These are phyloP conservation scores for Antedon mediterranea DNA, from an alignment of 53 echinoderm and acorn worm genomes.

Conservation along the genomic window DNA sequence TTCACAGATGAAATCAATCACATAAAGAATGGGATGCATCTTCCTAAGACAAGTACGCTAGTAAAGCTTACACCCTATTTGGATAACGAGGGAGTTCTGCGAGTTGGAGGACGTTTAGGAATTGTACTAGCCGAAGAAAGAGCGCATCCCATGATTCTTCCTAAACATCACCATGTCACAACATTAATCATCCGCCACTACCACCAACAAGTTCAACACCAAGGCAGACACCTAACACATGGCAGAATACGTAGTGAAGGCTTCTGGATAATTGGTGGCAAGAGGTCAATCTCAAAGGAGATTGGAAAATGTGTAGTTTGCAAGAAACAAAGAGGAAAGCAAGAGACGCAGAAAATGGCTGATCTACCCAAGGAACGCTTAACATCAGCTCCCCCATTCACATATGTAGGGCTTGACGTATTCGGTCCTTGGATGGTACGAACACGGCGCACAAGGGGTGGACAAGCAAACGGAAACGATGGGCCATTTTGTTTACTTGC, in stretches of 20 bases:
- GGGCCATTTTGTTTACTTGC: background rate
- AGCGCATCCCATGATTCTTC: slow-evolving; percentile 14
- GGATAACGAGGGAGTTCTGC: background rate
- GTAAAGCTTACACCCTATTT: background rate
- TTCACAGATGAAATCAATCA: background rate
- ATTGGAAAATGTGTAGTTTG: background rate
- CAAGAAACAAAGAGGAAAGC: background rate
- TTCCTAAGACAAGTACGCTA: background rate
- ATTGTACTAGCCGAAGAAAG: too few species aligned
- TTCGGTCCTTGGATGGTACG: background rate
- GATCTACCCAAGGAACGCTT: slow-evolving; percentile 15
- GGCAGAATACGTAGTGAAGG: slow-evolving; percentile 21
- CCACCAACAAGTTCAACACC: slow-evolving; percentile 22
- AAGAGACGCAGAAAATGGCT: too few species aligned
- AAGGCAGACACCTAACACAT: too few species aligned
- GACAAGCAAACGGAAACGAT: background rate
- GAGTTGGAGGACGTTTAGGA: slow-evolving; percentile 1
- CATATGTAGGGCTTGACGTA: background rate
- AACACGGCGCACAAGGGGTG: background rate
- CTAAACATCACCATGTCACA: slow-evolving; percentile 32
- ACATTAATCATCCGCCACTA: too few species aligned
- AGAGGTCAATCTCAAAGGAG: slow-evolving; percentile 7
- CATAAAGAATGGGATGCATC: background rate
- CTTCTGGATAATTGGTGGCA: slow-evolving; percentile 37
- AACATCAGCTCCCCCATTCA: slow-evolving; percentile 34